Conservation (phyloP, 2,797 vertebrate genomes). For the Dryobates pubescens region DNA sequence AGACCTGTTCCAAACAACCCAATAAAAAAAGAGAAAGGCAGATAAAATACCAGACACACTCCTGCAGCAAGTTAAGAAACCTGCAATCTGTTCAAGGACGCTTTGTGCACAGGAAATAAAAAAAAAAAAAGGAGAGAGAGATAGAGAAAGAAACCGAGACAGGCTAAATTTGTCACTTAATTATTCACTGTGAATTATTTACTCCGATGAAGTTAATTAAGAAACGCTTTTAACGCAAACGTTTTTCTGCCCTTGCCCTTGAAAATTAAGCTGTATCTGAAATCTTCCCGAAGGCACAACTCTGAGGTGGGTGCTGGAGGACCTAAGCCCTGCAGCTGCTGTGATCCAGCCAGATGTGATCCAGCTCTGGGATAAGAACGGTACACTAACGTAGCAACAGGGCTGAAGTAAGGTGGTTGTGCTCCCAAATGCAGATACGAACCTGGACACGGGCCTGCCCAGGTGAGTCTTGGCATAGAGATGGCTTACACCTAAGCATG, state of each 20-base stretch:
- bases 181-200: slow-evolving; percentile 66
- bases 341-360: neutral
- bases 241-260: neutral
- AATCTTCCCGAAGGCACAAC: neutral
- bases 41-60: slow-evolving; percentile 31
- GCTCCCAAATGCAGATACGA: neutral
- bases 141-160: neutral
- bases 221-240: neutral
- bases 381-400: accelerated
- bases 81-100: slow-evolving; percentile 37
- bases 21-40: slow-evolving; percentile 34
- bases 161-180: slow-evolving; percentile 20
- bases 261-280: neutral
- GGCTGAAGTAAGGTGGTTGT: neutral
- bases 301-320: neutral
- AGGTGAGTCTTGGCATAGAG: neutral
- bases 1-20: neutral
- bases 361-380: neutral
- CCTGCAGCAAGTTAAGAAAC: slow-evolving; percentile 46
- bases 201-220: slow-evolving; percentile 59
- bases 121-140: neutral
- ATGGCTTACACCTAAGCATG: neutral
- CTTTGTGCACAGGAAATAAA: neutral
- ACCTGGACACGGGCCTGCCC: neutral
- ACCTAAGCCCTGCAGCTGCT: neutral